Percentiles rank a stretch among this genome's conserved stretches.
phyloP scores from a whole-genome alignment of 23 tunicate species.

The Ciona savignyi region DNA sequence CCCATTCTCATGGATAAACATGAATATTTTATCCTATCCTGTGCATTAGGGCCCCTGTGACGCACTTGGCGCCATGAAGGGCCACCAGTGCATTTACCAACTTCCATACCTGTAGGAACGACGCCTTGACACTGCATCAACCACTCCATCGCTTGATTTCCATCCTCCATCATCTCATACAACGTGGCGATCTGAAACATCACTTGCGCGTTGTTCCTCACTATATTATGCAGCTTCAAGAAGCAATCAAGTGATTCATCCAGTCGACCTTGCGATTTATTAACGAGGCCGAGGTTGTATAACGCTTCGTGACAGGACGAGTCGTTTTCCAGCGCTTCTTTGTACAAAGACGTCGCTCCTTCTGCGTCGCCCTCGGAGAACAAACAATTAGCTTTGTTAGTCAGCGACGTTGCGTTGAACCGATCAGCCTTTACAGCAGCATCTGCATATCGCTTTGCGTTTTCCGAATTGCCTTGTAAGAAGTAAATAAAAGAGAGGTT shows the following conservation, averaged over 20 bases:
- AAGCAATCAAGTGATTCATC: slow-evolving; percentile 72
- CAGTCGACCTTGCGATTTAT: slow-evolving; percentile 37
- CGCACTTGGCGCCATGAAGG: too few relatives aligned
- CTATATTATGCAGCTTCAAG: slow-evolving; percentile 79
- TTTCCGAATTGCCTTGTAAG: slow-evolving; percentile 67
- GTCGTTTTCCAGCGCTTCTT: slow-evolving; percentile 90
- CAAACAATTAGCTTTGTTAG: slow-evolving; percentile 83
- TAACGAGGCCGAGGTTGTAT: slow-evolving; percentile 76
- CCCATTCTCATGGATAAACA: too few relatives aligned
- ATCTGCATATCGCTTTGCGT: slow-evolving; percentile 76
- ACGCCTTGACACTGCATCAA: slow-evolving; percentile 74
- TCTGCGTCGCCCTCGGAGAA: slow-evolving; percentile 40
- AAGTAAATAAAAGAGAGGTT: slow-evolving; percentile 90
- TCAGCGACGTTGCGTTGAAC: slow-evolving; percentile 77
- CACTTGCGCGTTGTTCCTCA: slow-evolving; percentile 66
- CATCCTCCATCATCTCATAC: slow-evolving; percentile 65
- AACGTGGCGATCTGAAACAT: slow-evolving; percentile 74
- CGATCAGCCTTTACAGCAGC: slow-evolving; percentile 86
- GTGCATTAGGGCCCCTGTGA: too few relatives aligned
- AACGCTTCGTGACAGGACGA: slow-evolving; percentile 89
- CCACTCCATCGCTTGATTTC: slow-evolving; percentile 86
- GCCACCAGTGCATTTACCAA: too few relatives aligned
- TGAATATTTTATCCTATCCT: too few relatives aligned
- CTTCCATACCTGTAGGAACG: slow-evolving; percentile 39
- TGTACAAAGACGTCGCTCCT: slow-evolving; percentile 58